Conservation (phyloP, 92 coral and sea anemone species). For the Epizoanthus rinbou region DNA sequence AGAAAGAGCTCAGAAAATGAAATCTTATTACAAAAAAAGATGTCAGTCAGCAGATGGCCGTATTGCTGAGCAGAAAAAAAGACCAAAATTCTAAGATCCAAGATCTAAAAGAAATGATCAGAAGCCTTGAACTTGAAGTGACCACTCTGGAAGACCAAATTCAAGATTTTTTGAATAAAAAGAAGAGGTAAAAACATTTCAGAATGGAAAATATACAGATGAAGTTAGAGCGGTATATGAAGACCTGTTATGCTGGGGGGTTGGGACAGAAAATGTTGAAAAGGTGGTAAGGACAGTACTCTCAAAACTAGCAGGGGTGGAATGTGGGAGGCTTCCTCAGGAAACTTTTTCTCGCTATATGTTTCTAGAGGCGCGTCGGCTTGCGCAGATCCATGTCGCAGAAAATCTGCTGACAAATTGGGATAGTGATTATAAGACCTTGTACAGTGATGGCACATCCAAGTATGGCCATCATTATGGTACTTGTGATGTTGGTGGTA, state of each 20-base stretch:
- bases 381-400: slow-evolving; percentile 38
- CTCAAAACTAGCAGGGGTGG: slow-evolving; percentile 24
- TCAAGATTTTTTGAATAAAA: slow-evolving; percentile 11
- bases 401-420: slow-evolving; percentile 15
- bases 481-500: slow-evolving; percentile 27
- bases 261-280: not conserved
- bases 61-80: not conserved
- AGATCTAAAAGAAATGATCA: not conserved
- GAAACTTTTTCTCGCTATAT: slow-evolving; percentile 44
- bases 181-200: no score
- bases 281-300: no score
- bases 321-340: slow-evolving; percentile 32
- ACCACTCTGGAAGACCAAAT: slow-evolving; percentile 10
- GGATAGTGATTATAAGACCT: not conserved
- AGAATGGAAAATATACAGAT: slow-evolving; percentile 15
- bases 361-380: slow-evolving; percentile 46
- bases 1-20: slow-evolving; percentile 22
- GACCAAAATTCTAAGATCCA: not conserved
- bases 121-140: slow-evolving; percentile 9
- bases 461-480: slow-evolving; percentile 35
- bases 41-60: slow-evolving; percentile 22
- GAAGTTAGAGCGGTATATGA: slow-evolving; percentile 15
- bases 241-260: slow-evolving; percentile 24
- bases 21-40: slow-evolving; percentile 24
- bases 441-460: slow-evolving; percentile 48